Evolutionary conservation across 2,797 vertebrate species (phyloP).

Genomic region (Ceyx erithaca): DNA sequence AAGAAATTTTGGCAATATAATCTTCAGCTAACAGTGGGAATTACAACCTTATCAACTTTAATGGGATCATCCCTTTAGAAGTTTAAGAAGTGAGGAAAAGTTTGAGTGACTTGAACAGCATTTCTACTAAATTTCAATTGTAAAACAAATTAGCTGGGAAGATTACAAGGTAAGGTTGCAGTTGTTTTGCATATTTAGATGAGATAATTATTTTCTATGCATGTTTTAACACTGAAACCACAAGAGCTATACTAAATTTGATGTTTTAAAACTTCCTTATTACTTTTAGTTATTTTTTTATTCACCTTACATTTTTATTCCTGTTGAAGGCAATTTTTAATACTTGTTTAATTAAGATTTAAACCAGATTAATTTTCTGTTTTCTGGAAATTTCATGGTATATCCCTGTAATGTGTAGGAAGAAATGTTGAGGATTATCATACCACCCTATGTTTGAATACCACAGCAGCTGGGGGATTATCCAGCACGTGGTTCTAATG

Average conservation of each 20-base stretch:
- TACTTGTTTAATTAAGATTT: not conserved
- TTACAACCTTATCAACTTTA: not conserved
- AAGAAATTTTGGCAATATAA: constrained; percentile 5
- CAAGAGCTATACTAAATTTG: not conserved
- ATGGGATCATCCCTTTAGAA: not conserved
- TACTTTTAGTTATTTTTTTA: not conserved
- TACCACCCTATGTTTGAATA: not conserved
- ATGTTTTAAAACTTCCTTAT: not conserved
- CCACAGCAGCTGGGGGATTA: not conserved
- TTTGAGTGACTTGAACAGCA: not conserved
- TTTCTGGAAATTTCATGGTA: not conserved
- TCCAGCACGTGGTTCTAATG: not conserved
- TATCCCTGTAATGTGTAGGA: not conserved
- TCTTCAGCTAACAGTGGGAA: not conserved
- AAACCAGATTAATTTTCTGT: not conserved
- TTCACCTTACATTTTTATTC: not conserved
- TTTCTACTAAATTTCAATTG: not conserved
- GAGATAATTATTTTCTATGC: not conserved
- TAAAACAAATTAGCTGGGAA: not conserved
- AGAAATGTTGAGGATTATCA: not conserved
- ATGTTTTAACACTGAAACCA: not conserved
- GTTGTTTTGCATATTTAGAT: not conserved
- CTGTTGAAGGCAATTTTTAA: not conserved
- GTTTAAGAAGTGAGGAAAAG: not conserved
- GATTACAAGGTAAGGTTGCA: not conserved